These are phyloP conservation scores for Drosophila aldrichi DNA, from an alignment of 2,888 invertebrate species.

Conservation along the genomic window DNA sequence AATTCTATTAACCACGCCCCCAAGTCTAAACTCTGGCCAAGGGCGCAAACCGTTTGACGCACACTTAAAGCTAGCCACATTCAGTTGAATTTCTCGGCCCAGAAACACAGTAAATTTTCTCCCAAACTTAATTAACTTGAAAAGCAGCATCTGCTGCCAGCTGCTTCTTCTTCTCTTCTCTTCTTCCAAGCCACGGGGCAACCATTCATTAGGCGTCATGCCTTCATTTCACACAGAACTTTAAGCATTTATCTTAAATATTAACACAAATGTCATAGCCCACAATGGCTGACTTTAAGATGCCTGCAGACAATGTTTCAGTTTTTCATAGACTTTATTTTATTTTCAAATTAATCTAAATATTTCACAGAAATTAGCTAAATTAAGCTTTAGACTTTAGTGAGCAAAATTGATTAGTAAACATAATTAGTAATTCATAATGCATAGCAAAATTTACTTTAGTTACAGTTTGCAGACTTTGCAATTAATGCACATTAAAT, in stretches of 20 bases:
- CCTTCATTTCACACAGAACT: constrained; percentile 38
- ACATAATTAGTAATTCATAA: constrained; percentile 15
- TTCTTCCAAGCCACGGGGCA: constrained; percentile 1
- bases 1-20: constrained; percentile 38
- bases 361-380: not conserved
- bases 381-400: not conserved
- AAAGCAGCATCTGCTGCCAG: constrained; percentile 7
- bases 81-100: constrained; percentile 8
- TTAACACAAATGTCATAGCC: constrained; percentile 1
- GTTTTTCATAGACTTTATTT: not conserved
- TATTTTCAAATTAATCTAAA: not conserved
- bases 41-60: constrained; percentile 32
- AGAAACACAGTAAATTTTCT: constrained; percentile 31
- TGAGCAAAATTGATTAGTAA: not conserved
- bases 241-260: constrained; percentile 26
- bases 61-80: constrained; percentile 2
- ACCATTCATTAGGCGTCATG: constrained; percentile 31
- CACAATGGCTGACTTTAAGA: not conserved
- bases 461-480: constrained; percentile 59
- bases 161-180: too few relatives aligned
- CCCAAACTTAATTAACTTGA: constrained; percentile 56
- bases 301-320: not conserved
- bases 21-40: constrained; percentile 14
- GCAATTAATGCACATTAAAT: constrained; percentile 65
- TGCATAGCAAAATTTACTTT: constrained; percentile 13